A percentile compares a stretch with the other conserved stretches of the same genome.
Conservation (phyloP, 2,113 vertebrate species). For the Aplodontia rufa region DNA sequence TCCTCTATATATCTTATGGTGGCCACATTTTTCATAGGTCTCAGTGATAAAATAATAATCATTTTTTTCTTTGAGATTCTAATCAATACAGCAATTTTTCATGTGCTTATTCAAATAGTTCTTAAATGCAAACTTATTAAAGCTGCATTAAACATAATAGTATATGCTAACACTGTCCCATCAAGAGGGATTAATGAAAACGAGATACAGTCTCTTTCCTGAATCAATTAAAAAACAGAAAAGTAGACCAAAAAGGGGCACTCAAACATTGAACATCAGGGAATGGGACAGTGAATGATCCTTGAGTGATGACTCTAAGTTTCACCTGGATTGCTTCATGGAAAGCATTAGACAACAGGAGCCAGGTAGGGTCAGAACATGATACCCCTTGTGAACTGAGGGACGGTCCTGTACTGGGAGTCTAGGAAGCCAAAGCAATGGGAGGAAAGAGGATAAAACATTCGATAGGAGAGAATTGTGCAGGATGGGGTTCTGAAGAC, state of each 20-base stretch:
- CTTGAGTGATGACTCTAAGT: not conserved
- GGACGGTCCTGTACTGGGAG: not conserved
- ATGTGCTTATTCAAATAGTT: not conserved
- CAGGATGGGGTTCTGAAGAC: not conserved
- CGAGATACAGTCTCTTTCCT: not conserved
- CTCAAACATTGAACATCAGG: not conserved
- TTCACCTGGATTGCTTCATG: no score
- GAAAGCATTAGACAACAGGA: not conserved
- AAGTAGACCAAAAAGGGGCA: no score
- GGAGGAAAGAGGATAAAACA: not conserved
- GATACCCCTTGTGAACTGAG: not conserved
- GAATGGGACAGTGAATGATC: not conserved
- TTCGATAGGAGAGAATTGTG: not conserved
- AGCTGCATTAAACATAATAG: not conserved
- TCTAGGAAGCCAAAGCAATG: not conserved
- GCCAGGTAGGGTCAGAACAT: not conserved
- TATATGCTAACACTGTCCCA: not conserved
- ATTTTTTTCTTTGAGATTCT: not conserved
- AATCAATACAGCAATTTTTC: not conserved
- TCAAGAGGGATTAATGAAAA: not conserved
- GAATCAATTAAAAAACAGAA: not conserved
- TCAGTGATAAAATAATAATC: not conserved
- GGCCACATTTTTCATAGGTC: not conserved
- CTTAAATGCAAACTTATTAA: not conserved
- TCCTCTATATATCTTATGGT: not conserved